Percentiles rank a stretch among this genome's conserved stretches.
These are phyloP conservation scores for Pentalonia nigronervosa DNA, from an alignment of 1,140 invertebrate species.

Conservation along the genomic window DNA sequence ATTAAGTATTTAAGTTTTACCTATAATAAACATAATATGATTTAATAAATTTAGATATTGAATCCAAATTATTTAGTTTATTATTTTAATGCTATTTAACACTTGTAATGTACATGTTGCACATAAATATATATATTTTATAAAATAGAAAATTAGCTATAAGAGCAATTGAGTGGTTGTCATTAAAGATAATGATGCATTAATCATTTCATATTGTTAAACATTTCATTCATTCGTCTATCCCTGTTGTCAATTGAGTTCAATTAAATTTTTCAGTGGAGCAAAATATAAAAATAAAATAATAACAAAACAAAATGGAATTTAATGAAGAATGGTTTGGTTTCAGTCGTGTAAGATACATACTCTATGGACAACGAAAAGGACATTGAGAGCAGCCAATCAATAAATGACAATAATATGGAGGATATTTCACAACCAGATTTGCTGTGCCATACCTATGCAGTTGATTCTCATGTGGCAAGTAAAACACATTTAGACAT, in stretches of 20 bases:
- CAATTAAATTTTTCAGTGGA: conserved; percentile 39
- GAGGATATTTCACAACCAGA: conserved; percentile 45
- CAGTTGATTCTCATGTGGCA: conserved; percentile 33
- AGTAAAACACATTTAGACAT: conserved; percentile 47
- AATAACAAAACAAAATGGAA: conserved; percentile 50
- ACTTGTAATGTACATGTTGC: background rate
- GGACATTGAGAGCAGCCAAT: conserved; percentile 12
- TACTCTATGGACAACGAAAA: conserved; percentile 51
- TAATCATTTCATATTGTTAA: background rate
- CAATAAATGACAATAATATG: conserved; percentile 24
- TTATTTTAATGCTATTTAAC: background rate
- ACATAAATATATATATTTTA: background rate
- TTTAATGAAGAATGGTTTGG: conserved; percentile 52
- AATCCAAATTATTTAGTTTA: background rate
- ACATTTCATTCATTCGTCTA: background rate
- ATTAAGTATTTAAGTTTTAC: background rate
- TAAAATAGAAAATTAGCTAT: background rate
- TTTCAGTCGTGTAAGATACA: conserved; percentile 55
- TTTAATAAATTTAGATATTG: background rate
- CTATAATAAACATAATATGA: background rate
- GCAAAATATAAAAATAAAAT: conserved; percentile 46
- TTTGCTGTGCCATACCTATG: conserved; percentile 27
- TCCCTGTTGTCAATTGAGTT: conserved; percentile 46
- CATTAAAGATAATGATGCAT: background rate
- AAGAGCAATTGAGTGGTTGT: background rate